Percentiles rank a stretch among this genome's conserved stretches.
phyloP scores from a whole-genome alignment of 2,113 vertebrate species.

The Brachypteracias leptosomus region DNA sequence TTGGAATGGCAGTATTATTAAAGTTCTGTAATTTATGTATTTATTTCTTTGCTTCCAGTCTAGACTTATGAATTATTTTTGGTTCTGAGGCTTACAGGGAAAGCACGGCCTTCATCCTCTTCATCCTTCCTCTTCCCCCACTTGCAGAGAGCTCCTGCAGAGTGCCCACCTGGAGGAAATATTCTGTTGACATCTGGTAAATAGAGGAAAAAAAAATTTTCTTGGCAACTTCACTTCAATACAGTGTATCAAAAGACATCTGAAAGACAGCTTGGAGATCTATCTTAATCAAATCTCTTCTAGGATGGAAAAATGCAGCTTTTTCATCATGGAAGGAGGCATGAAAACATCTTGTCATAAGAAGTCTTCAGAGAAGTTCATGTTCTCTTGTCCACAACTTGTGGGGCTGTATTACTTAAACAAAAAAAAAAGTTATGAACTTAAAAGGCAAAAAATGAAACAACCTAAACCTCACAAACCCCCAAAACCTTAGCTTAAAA shows the following conservation, averaged over 20 bases:
- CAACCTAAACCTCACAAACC: accelerated
- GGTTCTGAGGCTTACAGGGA: not conserved
- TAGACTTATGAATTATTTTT: not conserved
- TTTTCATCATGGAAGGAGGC: not conserved
- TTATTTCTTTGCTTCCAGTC: not conserved
- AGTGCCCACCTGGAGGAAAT: not conserved
- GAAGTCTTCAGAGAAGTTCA: not conserved
- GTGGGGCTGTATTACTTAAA: not conserved
- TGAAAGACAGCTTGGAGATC: not conserved
- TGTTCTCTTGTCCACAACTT: not conserved
- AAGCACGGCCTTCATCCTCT: not conserved
- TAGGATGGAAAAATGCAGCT: not conserved
- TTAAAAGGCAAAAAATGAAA: not conserved
- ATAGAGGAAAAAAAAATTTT: not conserved
- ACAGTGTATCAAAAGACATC: not conserved
- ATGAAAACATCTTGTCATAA: not conserved
- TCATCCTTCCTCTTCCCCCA: not conserved
- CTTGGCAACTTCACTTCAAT: not conserved
- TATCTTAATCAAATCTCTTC: not conserved
- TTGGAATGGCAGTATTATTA: not conserved
- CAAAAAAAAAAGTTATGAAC: not conserved
- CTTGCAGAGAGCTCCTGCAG: not conserved
- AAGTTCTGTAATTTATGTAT: not conserved
- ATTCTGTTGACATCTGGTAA: not conserved
- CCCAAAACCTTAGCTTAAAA: not conserved